These are phyloP conservation scores for Poecilia picta DNA, from an alignment of 2,797 vertebrate genomes.

Conservation along the genomic window DNA sequence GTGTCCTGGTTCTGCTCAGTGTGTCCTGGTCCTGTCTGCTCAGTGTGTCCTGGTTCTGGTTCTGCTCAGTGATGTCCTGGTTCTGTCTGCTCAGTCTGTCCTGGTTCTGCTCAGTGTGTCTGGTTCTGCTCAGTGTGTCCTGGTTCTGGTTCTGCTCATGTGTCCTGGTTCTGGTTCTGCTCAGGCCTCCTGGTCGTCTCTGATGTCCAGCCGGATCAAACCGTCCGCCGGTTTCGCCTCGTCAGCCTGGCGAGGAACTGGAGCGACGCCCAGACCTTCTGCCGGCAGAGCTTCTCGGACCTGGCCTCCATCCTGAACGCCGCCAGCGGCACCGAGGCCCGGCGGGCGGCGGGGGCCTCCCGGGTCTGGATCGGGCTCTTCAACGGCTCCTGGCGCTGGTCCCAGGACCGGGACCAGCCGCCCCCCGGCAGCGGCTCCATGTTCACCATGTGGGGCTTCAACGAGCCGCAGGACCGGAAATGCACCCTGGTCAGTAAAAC, in stretches of 20 bases:
- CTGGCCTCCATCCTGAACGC: slow-evolving; percentile 9
- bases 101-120: too few species aligned
- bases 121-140: too few species aligned
- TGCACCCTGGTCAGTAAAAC: background rate
- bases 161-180: too few species aligned
- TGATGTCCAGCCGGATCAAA: background rate
- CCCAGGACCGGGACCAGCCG: background rate
- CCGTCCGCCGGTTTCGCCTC: background rate
- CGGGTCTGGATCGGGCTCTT: slow-evolving; percentile 37
- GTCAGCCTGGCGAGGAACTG: background rate
- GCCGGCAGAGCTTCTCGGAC: slow-evolving; percentile 26
- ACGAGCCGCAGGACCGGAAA: accelerated
- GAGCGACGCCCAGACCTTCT: slow-evolving; percentile 24
- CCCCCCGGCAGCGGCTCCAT: accelerated
- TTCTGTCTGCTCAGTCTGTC: too few species aligned
- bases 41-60: too few species aligned
- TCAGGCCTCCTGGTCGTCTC: slow-evolving; percentile 10
- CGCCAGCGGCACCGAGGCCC: background rate
- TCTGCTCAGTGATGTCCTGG: too few species aligned
- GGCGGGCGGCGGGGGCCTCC: accelerated
- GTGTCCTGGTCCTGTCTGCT: too few species aligned
- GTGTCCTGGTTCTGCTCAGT: too few species aligned
- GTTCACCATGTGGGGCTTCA: accelerated
- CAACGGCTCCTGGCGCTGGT: slow-evolving; percentile 14
- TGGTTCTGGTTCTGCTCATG: too few species aligned